A percentile compares a stretch with the other conserved stretches of the same genome.
Conservation (phyloP, 30 jellyfish, hydroid and myxozoan genomes). For the Pseudorhiza aurosa region DNA sequence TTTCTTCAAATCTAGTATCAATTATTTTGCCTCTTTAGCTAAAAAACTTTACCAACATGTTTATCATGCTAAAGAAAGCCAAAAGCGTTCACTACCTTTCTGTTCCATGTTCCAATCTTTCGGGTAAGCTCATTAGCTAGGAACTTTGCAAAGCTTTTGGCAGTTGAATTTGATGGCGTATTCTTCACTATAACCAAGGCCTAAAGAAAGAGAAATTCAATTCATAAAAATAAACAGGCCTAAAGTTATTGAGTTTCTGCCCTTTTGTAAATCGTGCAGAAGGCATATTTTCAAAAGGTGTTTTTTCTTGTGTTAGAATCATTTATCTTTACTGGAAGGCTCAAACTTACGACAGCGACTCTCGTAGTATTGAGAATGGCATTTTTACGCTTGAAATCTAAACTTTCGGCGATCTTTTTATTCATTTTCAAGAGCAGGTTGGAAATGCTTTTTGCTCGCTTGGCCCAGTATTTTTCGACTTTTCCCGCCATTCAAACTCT, state of each 20-base stretch:
- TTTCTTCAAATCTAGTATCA: too few relatives aligned
- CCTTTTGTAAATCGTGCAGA: too few relatives aligned
- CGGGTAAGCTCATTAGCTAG: neutral
- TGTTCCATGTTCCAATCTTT: neutral
- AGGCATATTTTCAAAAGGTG: too few relatives aligned
- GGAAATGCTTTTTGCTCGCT: neutral
- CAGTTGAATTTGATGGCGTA: slow-evolving; percentile 6
- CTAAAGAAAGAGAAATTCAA: neutral
- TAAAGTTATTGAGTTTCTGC: too few relatives aligned
- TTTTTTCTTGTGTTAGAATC: too few relatives aligned
- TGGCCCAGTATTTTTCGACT: neutral
- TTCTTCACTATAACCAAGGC: slow-evolving; percentile 18
- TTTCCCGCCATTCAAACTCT: neutral
- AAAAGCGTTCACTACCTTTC: neutral
- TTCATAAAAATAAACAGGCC: neutral
- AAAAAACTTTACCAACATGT: too few relatives aligned
- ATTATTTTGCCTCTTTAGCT: too few relatives aligned
- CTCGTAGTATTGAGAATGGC: neutral
- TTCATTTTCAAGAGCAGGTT: neutral
- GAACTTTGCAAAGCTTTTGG: slow-evolving; percentile 9
- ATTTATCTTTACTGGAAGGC: too few relatives aligned
- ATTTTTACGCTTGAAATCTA: neutral
- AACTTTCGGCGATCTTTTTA: neutral
- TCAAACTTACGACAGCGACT: neutral
- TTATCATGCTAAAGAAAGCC: neutral